Conservation (phyloP, 2,888 invertebrate genomes). For the Diogma glabrata region DNA sequence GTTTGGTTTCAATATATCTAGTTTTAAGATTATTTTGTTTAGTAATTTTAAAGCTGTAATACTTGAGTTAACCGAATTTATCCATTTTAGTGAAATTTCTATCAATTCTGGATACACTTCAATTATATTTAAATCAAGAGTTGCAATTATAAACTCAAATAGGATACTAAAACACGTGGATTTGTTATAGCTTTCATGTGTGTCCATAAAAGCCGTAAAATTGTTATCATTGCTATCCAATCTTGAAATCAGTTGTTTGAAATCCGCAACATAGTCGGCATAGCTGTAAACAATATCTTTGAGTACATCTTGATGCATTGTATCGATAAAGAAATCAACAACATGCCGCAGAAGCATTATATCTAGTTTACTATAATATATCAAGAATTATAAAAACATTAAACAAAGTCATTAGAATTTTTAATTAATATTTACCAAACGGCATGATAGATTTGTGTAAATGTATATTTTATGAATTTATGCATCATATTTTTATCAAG, state of each 20-base stretch:
- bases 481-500: slow-evolving; percentile 13
- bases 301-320: slow-evolving; percentile 12
- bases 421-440: slow-evolving; percentile 11
- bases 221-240: too few relatives aligned
- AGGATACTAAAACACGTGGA: background rate
- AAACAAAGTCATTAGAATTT: too few relatives aligned
- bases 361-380: background rate
- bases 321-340: slow-evolving; percentile 17
- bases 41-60: slow-evolving; percentile 6
- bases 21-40: background rate
- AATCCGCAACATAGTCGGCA: slow-evolving; percentile 12
- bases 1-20: slow-evolving; percentile 3
- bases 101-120: slow-evolving; percentile 19
- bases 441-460: slow-evolving; percentile 13
- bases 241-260: slow-evolving; percentile 2
- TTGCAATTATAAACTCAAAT: background rate
- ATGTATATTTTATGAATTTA: slow-evolving; percentile 17
- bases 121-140: background rate
- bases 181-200: slow-evolving; percentile 14
- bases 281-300: slow-evolving; percentile 13
- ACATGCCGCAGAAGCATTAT: slow-evolving; percentile 13
- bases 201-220: background rate
- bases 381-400: background rate
- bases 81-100: slow-evolving; percentile 18
- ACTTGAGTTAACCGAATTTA: slow-evolving; percentile 1